A percentile compares a stretch with the other conserved stretches of the same genome.
Conservation (phyloP, 2,113 vertebrate genomes). For the Pelodiscus sinensis region DNA sequence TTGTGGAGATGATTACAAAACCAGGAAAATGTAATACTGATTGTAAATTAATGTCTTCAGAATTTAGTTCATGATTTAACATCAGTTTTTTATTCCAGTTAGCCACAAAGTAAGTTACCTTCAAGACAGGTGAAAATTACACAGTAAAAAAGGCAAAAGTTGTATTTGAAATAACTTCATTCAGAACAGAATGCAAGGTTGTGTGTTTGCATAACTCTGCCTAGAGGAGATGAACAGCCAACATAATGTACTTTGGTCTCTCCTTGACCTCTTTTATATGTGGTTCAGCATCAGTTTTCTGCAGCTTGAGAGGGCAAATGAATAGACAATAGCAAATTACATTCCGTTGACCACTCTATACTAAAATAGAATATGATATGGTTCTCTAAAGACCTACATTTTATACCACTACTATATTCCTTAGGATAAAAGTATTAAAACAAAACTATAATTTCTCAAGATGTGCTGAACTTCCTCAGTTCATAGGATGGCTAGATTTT, state of each 20-base stretch:
- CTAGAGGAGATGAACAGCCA: constrained; percentile 34
- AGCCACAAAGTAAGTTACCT: background rate
- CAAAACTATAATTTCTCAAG: background rate
- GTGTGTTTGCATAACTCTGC: constrained; percentile 25
- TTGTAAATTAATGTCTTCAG: background rate
- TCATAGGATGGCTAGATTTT: background rate
- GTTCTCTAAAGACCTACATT: constrained; percentile 36
- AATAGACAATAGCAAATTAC: constrained; percentile 22
- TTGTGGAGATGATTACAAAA: background rate
- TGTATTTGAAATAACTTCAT: constrained; percentile 16
- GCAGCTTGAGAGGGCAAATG: constrained; percentile 26
- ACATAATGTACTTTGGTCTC: background rate
- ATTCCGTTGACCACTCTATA: background rate
- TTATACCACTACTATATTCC: constrained; percentile 30
- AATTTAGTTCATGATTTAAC: background rate
- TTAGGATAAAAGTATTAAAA: constrained; percentile 11
- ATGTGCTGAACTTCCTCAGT: background rate
- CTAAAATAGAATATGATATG: background rate
- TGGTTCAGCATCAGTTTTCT: constrained; percentile 25
- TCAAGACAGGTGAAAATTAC: background rate
- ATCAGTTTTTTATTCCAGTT: background rate
- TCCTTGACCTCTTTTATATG: constrained; percentile 1
- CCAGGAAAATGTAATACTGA: background rate
- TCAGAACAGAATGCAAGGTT: background rate
- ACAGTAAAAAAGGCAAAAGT: constrained; percentile 8